phyloP scores from a whole-genome alignment of 1,140 invertebrate genomes.

The Steinernema khuongi region DNA sequence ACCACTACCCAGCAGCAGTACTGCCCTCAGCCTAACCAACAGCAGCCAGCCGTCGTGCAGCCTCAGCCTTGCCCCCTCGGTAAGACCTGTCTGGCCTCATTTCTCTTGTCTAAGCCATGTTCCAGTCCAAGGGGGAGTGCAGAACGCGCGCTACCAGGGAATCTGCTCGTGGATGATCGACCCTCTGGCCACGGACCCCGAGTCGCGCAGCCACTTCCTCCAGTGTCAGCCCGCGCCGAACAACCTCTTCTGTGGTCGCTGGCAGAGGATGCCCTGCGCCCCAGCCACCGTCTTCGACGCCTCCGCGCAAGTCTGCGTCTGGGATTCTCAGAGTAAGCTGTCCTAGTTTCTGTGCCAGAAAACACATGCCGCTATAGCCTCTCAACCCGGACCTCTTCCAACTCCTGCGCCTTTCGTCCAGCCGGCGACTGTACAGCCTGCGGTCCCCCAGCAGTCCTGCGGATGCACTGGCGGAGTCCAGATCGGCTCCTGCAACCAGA shows the following conservation, averaged over 20 bases:
- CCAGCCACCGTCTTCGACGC: slow-evolving; percentile 52
- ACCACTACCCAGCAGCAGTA: slow-evolving; percentile 48
- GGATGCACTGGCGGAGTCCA: slow-evolving; percentile 51
- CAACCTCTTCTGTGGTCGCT: slow-evolving; percentile 56
- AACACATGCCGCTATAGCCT: slow-evolving; percentile 23
- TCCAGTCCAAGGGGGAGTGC: slow-evolving; percentile 51
- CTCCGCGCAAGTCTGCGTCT: slow-evolving; percentile 52
- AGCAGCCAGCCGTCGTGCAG: slow-evolving; percentile 45
- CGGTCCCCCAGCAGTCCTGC: slow-evolving; percentile 28
- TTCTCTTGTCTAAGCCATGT: not conserved
- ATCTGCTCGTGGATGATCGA: slow-evolving; percentile 58
- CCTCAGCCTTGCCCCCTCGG: slow-evolving; percentile 56
- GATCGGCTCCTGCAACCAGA: slow-evolving; percentile 52
- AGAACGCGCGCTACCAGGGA: slow-evolving; percentile 45
- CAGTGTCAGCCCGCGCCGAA: slow-evolving; percentile 57
- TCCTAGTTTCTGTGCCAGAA: not conserved
- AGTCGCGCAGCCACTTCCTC: slow-evolving; percentile 45
- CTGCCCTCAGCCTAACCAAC: slow-evolving; percentile 42
- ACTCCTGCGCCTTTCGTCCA: slow-evolving; percentile 37
- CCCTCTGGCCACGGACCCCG: slow-evolving; percentile 52
- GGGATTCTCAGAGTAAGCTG: slow-evolving; percentile 40
- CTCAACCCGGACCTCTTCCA: slow-evolving; percentile 39
- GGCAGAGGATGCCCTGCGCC: slow-evolving; percentile 58
- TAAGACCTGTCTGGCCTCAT: slow-evolving; percentile 21
- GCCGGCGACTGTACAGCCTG: slow-evolving; percentile 30